Base-by-base conservation (phyloP, 92 coral and sea anemone species). In the Anthopleura xanthogrammica region DNA sequence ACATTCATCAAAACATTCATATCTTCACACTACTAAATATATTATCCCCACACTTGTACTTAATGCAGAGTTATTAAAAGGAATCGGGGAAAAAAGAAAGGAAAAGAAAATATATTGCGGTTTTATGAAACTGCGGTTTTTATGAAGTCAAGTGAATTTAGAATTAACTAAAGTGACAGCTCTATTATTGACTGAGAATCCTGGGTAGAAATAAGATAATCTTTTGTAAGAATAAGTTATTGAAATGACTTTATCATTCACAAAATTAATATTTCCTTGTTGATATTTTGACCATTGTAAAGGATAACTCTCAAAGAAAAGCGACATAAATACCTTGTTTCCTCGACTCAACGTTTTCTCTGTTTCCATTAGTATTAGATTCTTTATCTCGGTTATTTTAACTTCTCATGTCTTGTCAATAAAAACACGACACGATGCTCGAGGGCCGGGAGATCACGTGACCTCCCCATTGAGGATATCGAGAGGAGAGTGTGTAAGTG, bases 401-500 rank as follows among this genome's bases (percentile, higher is more conserved):
- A n/a, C 36, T 62, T 62, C 70, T 62, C 13, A 20, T 23, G 74
- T 36, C 74, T 68, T 68, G 46, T 68, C 42, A 62, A 62, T 62
- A 62, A 62, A 62, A 29, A 68, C 4, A 36, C 41, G 41, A 68
- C 40, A 68, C 41, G 41, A 12, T 16, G 43, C 74, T 68, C 12
- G 74, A 68, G 74, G 74, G 42, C 74, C 42, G 3, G 74, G 2
- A 68, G 46, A 68, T 29, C 74, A 68, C 74, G 74, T 68, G 74
- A 23, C 36, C 43, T 68, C 42, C 12, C 17, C 36, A 9, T 68
- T n/a, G 12, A 68, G 41, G 29, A 29, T 8, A n/a, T 23, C 24
- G 29, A 6, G 13, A 20, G 41, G 29, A 68, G 42, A 24, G 74
- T 36, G 42, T 14, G 36, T 29, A 68, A 68, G 74, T 68, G 74